Evolutionary conservation across 2,113 vertebrate genomes (phyloP).

Genomic region (Chaenogobius annularis): DNA sequence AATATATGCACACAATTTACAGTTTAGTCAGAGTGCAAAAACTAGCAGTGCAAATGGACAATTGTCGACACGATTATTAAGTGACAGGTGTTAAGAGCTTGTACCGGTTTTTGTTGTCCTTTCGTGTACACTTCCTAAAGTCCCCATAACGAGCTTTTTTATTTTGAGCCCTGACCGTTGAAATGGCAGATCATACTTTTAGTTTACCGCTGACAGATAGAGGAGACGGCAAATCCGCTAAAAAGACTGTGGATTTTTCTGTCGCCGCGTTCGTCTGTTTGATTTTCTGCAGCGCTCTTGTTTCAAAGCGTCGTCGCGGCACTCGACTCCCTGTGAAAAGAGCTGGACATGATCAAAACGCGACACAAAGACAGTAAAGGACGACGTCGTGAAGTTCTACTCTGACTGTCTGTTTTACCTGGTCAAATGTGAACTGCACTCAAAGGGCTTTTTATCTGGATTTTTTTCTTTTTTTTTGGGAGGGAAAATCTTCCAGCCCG

Average conservation of each 20-base stretch:
- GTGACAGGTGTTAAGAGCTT: too few relatives aligned
- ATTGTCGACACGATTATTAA: too few relatives aligned
- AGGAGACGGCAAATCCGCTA: too few relatives aligned
- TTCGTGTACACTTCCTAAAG: too few relatives aligned
- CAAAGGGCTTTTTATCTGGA: neutral
- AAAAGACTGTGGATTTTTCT: conserved; percentile 4
- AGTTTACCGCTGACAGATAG: too few relatives aligned
- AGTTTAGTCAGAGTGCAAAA: too few relatives aligned
- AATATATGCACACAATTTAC: too few relatives aligned
- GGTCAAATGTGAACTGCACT: conserved; percentile 16
- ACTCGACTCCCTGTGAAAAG: neutral
- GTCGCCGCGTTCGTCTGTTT: neutral
- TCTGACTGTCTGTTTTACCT: conserved; percentile 32
- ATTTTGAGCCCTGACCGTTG: neutral
- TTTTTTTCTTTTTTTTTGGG: neutral
- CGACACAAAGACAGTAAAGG: conserved; percentile 21
- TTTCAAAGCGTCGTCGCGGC: neutral
- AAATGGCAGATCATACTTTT: neutral
- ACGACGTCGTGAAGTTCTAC: neutral
- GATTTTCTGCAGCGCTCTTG: neutral
- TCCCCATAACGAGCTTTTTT: neutral
- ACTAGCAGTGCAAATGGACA: too few relatives aligned
- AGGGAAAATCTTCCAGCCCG: neutral
- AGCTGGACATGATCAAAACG: conserved; percentile 24
- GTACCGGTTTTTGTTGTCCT: too few relatives aligned